phyloP scores from a whole-genome alignment of 92 coral and sea anemone species.

The Porites evermanni region DNA sequence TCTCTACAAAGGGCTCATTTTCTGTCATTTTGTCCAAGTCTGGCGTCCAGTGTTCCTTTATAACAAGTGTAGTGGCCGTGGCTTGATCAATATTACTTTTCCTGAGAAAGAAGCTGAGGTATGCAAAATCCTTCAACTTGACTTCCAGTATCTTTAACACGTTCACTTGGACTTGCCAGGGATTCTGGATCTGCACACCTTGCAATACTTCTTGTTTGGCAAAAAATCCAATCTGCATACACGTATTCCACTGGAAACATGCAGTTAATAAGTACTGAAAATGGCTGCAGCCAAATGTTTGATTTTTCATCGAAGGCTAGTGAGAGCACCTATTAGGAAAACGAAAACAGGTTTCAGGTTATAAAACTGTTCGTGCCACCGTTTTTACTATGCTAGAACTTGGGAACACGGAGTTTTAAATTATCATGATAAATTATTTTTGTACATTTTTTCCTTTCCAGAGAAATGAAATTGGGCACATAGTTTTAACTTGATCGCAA shows the following conservation, averaged over 20 bases:
- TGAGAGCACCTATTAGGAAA: too few species aligned
- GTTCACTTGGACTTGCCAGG: constrained; percentile 16
- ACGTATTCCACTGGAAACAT: constrained; percentile 86
- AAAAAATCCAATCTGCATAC: constrained; percentile 72
- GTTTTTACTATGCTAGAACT: too few species aligned
- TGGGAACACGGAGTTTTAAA: too few species aligned
- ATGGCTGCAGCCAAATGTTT: constrained; percentile 64
- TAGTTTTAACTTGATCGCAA: too few species aligned
- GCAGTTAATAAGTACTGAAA: constrained; percentile 67
- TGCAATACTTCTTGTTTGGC: constrained; percentile 46
- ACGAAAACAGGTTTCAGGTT: too few species aligned
- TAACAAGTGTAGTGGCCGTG: background rate
- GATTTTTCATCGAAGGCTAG: constrained; percentile 63
- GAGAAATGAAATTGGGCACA: too few species aligned
- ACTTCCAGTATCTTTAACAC: constrained; percentile 67
- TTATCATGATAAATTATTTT: too few species aligned
- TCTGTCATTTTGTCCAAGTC: constrained; percentile 71
- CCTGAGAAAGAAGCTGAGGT: constrained; percentile 64
- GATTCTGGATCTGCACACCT: constrained; percentile 48
- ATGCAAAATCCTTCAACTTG: constrained; percentile 84
- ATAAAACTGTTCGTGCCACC: too few species aligned
- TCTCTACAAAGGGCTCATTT: constrained; percentile 38
- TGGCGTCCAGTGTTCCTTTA: constrained; percentile 65
- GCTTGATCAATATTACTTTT: constrained; percentile 41
- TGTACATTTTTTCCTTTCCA: too few species aligned